Evolutionary conservation across 2,888 invertebrate genomes (phyloP).

Genomic region (Sesia bembeciformis): DNA sequence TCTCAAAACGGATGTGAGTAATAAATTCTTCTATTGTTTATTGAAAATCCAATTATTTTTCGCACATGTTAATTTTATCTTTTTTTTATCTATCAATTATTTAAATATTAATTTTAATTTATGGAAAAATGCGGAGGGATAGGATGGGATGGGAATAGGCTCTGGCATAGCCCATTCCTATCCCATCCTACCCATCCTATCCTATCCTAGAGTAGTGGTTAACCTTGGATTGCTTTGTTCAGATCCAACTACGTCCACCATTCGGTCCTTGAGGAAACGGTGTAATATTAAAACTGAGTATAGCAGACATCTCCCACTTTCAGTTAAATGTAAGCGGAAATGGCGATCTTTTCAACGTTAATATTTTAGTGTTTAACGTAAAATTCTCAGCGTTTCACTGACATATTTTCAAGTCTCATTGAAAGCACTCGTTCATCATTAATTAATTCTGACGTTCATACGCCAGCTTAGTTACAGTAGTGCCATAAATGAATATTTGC

Average conservation of each 20-base stretch:
- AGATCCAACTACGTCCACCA: conserved; percentile 10
- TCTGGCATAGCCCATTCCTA: too few species aligned
- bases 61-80: too few species aligned
- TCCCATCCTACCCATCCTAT: too few species aligned
- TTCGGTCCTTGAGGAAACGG: conserved; percentile 17
- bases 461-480: neutral
- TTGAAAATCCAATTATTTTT: too few species aligned
- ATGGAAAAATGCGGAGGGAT: too few species aligned
- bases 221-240: neutral
- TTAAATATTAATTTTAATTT: too few species aligned
- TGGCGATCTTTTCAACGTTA: conserved; percentile 7
- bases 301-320: conserved; percentile 15
- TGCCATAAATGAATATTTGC: too few species aligned
- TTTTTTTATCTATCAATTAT: too few species aligned
- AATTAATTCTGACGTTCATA: conserved; percentile 3
- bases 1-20: too few species aligned
- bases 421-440: conserved; percentile 14
- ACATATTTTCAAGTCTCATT: conserved; percentile 11
- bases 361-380: neutral
- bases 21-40: too few species aligned
- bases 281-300: conserved; percentile 31
- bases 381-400: conserved; percentile 4
- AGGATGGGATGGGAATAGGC: too few species aligned
- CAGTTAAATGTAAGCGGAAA: conserved; percentile 21
- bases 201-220: too few species aligned